These are phyloP conservation scores for Cyprinodon variegatus DNA, from an alignment of 2,113 vertebrate species.

Conservation along the genomic window DNA sequence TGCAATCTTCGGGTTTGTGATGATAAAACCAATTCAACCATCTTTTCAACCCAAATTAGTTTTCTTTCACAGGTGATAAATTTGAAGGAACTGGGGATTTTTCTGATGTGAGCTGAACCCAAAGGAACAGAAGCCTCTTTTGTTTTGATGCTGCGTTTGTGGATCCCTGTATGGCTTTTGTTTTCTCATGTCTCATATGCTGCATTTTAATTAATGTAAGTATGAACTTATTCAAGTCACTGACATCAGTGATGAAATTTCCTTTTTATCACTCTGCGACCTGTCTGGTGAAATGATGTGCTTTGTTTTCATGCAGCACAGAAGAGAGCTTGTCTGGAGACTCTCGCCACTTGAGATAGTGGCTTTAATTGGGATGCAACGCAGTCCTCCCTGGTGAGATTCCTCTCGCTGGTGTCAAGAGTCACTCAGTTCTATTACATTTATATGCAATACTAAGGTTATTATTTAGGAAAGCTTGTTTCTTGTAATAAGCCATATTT, in stretches of 20 bases:
- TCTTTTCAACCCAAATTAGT: slow-evolving; percentile 18
- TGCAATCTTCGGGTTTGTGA: neutral
- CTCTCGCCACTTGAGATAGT: neutral
- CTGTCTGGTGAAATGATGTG: neutral
- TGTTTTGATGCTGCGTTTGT: neutral
- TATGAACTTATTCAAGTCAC: neutral
- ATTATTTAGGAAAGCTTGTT: neutral
- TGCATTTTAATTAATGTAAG: neutral
- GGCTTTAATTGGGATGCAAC: neutral
- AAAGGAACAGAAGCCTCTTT: neutral
- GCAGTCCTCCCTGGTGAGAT: neutral
- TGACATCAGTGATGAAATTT: neutral
- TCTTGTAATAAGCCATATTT: neutral
- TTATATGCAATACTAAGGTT: neutral
- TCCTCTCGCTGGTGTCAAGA: neutral
- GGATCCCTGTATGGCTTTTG: neutral
- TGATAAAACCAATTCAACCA: neutral
- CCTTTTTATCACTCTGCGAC: neutral
- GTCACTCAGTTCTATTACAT: neutral
- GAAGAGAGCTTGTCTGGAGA: neutral
- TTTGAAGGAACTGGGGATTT: neutral
- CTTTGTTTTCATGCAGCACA: neutral
- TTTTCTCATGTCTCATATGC: neutral
- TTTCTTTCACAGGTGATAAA: slow-evolving; percentile 11
- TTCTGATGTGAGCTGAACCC: neutral